Evolutionary conservation across 2,888 invertebrate genomes (phyloP).

Genomic region (Netelia fuscicornis): DNA sequence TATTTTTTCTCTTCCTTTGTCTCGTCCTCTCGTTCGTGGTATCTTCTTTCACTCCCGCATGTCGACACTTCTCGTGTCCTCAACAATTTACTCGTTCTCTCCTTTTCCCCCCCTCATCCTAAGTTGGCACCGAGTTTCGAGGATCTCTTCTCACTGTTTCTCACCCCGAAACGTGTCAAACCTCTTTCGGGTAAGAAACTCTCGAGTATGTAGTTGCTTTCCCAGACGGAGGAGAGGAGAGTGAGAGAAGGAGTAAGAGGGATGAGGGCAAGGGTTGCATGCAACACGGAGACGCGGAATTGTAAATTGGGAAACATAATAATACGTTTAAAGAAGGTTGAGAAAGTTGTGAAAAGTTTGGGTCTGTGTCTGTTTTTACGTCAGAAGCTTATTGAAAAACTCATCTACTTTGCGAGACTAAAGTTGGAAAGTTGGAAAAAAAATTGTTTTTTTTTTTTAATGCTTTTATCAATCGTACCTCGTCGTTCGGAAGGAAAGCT

Average conservation of each 20-base stretch:
- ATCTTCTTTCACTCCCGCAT: constrained; percentile 52
- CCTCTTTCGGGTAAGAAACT: constrained; percentile 24
- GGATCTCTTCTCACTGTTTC: constrained; percentile 1
- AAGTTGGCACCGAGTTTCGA: constrained; percentile 43
- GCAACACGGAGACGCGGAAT: not conserved
- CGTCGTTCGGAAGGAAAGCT: no score
- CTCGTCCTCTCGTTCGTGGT: constrained; percentile 9
- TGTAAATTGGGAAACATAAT: not conserved
- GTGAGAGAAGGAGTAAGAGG: not conserved
- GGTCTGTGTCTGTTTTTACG: not conserved
- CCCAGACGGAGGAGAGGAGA: not conserved
- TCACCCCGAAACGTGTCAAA: constrained; percentile 37
- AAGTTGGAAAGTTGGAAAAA: not conserved
- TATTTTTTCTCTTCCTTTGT: not conserved
- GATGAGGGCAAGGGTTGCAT: no score
- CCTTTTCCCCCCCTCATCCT: not conserved
- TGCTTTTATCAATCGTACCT: no score
- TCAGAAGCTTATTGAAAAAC: not conserved
- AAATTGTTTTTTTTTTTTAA: not conserved
- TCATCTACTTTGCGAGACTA: not conserved
- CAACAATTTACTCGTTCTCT: constrained; percentile 55
- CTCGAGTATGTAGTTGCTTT: constrained; percentile 9
- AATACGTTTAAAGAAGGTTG: not conserved
- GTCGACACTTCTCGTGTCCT: constrained; percentile 22
- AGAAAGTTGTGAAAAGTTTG: not conserved